Evolutionary conservation across 2,888 invertebrate genomes (phyloP).

Genomic region (Aquatica leii): DNA sequence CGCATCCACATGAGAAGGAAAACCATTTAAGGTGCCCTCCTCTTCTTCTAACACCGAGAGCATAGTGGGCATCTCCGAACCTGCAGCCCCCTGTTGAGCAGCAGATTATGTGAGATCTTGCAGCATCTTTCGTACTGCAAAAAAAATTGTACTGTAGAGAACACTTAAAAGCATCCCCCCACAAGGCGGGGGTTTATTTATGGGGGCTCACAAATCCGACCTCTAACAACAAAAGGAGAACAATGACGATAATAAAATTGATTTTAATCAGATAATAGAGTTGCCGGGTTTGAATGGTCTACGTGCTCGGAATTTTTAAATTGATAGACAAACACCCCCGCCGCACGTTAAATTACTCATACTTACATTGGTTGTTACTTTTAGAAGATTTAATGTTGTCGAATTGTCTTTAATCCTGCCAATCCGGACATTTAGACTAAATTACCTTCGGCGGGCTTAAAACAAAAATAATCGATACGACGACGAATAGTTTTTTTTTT

Average conservation of each 20-base stretch:
- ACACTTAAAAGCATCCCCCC: constrained; percentile 12
- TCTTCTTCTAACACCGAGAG: constrained; percentile 58
- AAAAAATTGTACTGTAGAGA: constrained; percentile 22
- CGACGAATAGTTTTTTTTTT: constrained; percentile 30
- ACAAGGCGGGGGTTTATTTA: constrained; percentile 13
- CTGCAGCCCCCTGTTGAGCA: constrained; percentile 49
- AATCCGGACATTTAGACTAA: constrained; percentile 44
- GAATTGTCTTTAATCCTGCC: constrained; percentile 41
- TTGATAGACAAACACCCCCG: constrained; percentile 42
- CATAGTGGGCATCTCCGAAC: constrained; percentile 54
- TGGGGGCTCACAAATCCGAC: constrained; percentile 54
- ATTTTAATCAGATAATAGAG: constrained; percentile 56
- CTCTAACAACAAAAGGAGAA: constrained; percentile 48
- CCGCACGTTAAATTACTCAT: constrained; percentile 25
- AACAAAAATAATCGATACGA: constrained; percentile 37
- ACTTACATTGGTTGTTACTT: constrained; percentile 50
- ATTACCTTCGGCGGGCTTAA: constrained; percentile 22
- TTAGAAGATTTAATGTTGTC: constrained; percentile 45
- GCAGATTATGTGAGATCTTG: constrained; percentile 57
- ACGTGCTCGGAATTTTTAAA: constrained; percentile 43
- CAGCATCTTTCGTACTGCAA: constrained; percentile 56
- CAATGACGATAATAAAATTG: constrained; percentile 52
- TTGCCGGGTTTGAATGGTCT: constrained; percentile 35
- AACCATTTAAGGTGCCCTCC: constrained; percentile 76
- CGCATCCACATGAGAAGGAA: constrained; percentile 83